phyloP scores from a whole-genome alignment of 2,113 vertebrate genomes.

The Helogale parvula region DNA sequence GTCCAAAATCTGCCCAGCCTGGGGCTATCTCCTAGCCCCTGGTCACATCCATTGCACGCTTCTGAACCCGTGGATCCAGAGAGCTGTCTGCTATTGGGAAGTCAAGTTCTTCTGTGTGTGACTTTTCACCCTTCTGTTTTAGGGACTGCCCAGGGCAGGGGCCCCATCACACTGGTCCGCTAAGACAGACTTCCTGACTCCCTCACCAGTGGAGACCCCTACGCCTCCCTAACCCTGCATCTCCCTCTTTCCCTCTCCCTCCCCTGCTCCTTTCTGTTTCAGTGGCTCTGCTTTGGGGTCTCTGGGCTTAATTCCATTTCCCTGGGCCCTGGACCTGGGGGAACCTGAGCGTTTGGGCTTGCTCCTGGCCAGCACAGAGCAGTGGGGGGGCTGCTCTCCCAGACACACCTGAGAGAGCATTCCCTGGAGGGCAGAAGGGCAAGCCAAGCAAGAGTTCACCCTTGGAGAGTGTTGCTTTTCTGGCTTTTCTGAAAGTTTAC shows the following conservation, averaged over 20 bases:
- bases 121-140: neutral
- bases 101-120: neutral
- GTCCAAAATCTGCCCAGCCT: neutral
- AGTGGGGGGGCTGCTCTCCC: neutral
- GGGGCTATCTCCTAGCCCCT: neutral
- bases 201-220: neutral
- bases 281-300: neutral
- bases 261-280: neutral
- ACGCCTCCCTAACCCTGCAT: no score
- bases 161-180: neutral
- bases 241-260: neutral
- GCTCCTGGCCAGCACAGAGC: neutral
- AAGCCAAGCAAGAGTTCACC: conserved; percentile 1
- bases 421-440: neutral
- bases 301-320: neutral
- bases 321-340: neutral
- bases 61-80: neutral
- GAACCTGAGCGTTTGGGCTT: neutral
- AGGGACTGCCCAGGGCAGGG: neutral
- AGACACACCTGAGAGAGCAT: neutral
- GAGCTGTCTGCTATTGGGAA: neutral
- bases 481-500: conserved; percentile 64
- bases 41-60: neutral
- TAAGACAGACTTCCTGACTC: no score
- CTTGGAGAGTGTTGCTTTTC: conserved; percentile 31